A percentile compares a stretch with the other conserved stretches of the same genome.
phyloP scores from a whole-genome alignment of 2,797 vertebrate species.

The Tokudaia muenninki region DNA sequence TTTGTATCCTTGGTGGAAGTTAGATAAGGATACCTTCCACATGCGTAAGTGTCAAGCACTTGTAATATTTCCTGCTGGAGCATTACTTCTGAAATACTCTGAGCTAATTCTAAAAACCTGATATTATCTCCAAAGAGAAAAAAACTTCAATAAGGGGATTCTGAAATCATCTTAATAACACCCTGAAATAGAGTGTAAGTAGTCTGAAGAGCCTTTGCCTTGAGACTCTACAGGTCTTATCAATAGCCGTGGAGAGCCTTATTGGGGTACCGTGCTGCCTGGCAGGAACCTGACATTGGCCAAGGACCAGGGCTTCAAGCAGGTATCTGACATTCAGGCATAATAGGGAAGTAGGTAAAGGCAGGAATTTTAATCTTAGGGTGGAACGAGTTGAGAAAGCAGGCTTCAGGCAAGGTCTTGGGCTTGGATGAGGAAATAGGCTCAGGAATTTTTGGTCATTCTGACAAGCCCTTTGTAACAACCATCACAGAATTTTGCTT shows the following conservation, averaged over 20 bases:
- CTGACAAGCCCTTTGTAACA: too few species aligned
- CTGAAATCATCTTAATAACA: neutral
- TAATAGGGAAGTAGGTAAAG: too few species aligned
- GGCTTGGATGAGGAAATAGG: too few species aligned
- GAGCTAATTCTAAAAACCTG: neutral
- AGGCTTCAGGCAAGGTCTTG: too few species aligned
- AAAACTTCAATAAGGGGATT: neutral
- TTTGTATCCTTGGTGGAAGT: neutral
- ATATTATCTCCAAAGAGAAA: neutral
- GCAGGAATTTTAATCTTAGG: too few species aligned
- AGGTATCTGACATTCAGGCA: too few species aligned
- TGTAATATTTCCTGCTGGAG: neutral
- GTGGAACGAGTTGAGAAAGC: too few species aligned
- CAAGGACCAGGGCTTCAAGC: too few species aligned
- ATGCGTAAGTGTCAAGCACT: neutral
- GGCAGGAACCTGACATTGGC: too few species aligned
- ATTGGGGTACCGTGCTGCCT: too few species aligned
- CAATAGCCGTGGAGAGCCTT: accelerated
- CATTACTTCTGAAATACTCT: neutral
- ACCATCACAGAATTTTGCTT: too few species aligned
- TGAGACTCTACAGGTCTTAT: neutral
- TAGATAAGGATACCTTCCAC: neutral
- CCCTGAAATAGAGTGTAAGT: neutral
- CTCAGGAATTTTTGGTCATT: too few species aligned
- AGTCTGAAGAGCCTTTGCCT: neutral